phyloP scores from a whole-genome alignment of 2,797 vertebrate genomes.

The Gobio occitaniae region DNA sequence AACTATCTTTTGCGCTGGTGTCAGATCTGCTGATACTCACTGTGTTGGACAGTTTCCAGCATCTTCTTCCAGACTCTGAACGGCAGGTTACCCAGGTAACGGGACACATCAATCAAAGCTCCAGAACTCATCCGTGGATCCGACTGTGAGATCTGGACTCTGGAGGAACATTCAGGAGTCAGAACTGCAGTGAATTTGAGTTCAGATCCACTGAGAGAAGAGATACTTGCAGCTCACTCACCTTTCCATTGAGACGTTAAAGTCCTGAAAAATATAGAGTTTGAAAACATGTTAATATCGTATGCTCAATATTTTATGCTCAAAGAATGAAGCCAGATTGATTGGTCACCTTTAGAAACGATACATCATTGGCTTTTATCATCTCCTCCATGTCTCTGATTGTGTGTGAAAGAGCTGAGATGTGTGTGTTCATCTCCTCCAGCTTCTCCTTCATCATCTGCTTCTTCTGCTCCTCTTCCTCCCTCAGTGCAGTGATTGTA shows the following conservation, averaged over 20 bases:
- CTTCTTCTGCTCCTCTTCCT: too few relatives aligned
- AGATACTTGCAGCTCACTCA: not conserved
- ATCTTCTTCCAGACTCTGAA: constrained; percentile 16
- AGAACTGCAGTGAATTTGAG: not conserved
- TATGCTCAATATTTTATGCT: not conserved
- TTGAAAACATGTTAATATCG: not conserved
- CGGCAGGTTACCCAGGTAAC: not conserved
- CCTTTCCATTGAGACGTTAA: not conserved
- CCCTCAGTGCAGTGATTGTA: too few relatives aligned
- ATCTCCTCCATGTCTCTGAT: not conserved
- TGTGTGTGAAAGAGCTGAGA: not conserved
- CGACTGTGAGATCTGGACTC: not conserved
- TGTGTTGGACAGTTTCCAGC: constrained; percentile 6
- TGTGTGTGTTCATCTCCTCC: too few relatives aligned
- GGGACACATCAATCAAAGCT: not conserved
- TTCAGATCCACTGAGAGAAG: not conserved
- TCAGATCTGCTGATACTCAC: not conserved
- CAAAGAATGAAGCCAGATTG: not conserved
- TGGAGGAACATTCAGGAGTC: too few relatives aligned
- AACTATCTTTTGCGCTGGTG: not conserved
- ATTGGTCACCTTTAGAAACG: not conserved
- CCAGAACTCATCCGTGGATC: not conserved
- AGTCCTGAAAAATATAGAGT: not conserved
- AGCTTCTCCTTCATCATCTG: too few relatives aligned
- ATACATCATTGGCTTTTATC: not conserved